Conservation (phyloP, 2,797 vertebrate species). For the Tapera naevia region DNA sequence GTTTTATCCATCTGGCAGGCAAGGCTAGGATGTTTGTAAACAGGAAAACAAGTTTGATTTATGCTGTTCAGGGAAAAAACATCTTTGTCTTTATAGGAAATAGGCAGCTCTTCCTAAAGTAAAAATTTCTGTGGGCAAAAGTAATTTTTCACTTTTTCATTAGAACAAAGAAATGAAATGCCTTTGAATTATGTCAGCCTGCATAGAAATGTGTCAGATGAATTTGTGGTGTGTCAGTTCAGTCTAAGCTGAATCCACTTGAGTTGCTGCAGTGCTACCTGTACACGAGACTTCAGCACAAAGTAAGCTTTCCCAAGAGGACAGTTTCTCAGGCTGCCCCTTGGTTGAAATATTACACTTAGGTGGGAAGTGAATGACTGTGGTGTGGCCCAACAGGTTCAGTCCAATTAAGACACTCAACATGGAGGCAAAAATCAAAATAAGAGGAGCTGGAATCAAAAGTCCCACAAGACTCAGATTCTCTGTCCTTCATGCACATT, state of each 20-base stretch:
- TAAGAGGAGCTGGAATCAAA: not conserved
- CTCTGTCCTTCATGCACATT: not conserved
- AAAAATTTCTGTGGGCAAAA: not conserved
- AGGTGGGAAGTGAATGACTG: not conserved
- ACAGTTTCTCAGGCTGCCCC: not conserved
- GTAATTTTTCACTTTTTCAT: constrained; percentile 56
- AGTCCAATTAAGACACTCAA: not conserved
- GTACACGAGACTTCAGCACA: not conserved
- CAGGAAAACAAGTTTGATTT: constrained; percentile 37
- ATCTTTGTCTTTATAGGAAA: not conserved
- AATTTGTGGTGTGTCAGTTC: not conserved
- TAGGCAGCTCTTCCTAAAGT: not conserved
- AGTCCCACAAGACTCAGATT: not conserved
- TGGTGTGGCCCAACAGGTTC: not conserved
- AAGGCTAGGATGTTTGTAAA: not conserved
- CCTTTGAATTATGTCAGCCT: constrained; percentile 4
- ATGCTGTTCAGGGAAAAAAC: not conserved
- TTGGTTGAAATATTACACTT: not conserved
- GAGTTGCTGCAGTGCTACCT: not conserved
- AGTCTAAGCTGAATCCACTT: not conserved
- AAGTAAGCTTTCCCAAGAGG: not conserved
- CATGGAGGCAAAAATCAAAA: not conserved
- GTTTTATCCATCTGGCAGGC: not conserved
- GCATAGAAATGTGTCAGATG: not conserved
- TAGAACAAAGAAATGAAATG: constrained; percentile 21